Base-by-base conservation (phyloP, 2,113 vertebrate species). In the Gobiocypris rarus region DNA sequence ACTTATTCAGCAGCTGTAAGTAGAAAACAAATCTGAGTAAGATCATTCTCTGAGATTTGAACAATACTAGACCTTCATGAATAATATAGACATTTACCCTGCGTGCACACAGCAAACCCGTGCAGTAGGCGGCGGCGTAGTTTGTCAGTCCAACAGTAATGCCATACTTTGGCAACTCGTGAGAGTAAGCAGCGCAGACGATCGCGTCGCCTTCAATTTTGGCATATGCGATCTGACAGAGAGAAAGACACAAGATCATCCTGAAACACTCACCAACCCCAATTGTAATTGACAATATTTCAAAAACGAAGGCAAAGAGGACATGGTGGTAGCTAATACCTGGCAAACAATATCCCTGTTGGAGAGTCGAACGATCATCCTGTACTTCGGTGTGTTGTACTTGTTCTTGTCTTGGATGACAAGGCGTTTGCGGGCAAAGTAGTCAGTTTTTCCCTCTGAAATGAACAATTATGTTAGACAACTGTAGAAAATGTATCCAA, bases 371-470 rank as follows among this genome's bases (percentile, higher is more conserved):
- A 98, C 98, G 83, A 99, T 98, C 95, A 99, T 99, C 92, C 98
- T 92, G 69, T 99, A 99, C 71, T 99, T 99, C 4, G 98, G 98
- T 38, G 98, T 99, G 91, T 99, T 99, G 94, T 99, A 99, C 91
- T 99, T 99, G 92, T 99, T 99, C 91, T 99, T 99, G 86, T 99
- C 98, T 86, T 99, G 98, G 84, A 99, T 94, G 0, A 99, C 97
- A 90, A 99, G 94, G 83, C 98, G 97, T 54, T 99, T 99, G 0
- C 98, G 96, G 65, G 98, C 98, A 92, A 96, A 99, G 84, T 95
- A 99, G 92, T 99, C 98, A 3, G 98, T 99, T 91, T 99, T 99
- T 81, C 98, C 98, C 97, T 99, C 98, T 99, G 87, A 17, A 71
- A n/a, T 3, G 41, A 9, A 22, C 24, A 63, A 19, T 28, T 14